Evolutionary conservation across 1,140 invertebrate genomes (phyloP), one percentile per base, ranked within the genome.

Genomic region (Galleria mellonella): DNA sequence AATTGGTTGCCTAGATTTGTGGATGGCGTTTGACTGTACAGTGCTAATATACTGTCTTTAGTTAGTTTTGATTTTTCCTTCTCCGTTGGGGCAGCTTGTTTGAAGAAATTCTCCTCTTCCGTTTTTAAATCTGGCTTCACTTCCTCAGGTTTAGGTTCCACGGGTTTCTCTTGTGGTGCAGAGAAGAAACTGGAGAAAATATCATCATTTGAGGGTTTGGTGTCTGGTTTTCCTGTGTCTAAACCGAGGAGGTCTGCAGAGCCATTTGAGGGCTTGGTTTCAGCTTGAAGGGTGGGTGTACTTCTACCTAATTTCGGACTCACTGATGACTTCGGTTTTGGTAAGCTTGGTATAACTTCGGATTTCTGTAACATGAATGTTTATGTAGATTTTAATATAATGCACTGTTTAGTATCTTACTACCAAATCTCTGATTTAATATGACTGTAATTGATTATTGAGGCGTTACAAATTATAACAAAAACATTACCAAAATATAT

Each of bases 31-130:
- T 90, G 93, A 52, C 92, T 93, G 78, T 97, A 98, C 23, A 98
- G 77, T 4, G 96, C 96, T 72, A 98, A 86, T 83, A 98, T 98
- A 72, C 96, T 97, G 67, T 97, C 96, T 84, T 96, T 98, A 14
- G 94, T 96, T 78, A 97, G 87, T 86, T 96, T 95, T 46, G 91
- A 91, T 52, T 92, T 93, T 60, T 93, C 92, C 55, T 92, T 91
- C 59, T 91, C 88, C 27, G 90, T 91, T 0, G 93, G 91, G 1
- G 89, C 87, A n/a, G 92, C 89, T 77, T 96, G 94, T 83, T 94
- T 95, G 69, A 97, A 97, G 86, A 97, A 97, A 78, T 92, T 94
- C 54, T 95, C 93, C 68, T 97, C 94, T 72, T 97, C 95, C 1
- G 90, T 89, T 71, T 93, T 93, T 47, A 87, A 68, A 35, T 88